Evolutionary conservation across 1,140 invertebrate genomes (phyloP).

Genomic region (Drosophila prosaltans): DNA sequence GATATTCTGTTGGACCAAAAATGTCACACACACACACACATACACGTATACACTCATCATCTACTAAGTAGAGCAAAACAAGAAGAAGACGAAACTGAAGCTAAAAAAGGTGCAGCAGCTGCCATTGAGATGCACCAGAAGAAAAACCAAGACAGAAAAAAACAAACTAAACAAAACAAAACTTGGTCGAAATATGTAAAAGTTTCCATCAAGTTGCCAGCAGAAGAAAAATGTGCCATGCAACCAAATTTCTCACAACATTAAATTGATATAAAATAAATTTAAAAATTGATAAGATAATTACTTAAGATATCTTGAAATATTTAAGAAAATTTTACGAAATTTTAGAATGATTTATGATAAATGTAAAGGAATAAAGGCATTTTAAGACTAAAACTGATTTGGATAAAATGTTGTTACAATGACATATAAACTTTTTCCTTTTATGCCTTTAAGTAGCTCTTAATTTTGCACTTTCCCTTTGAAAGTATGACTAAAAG

Average conservation of each 20-base stretch:
- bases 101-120: conserved; percentile 1
- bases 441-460: no score
- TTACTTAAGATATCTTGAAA: background rate
- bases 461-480: no score
- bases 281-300: background rate
- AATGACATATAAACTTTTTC: no score
- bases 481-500: no score
- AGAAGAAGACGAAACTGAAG: conserved; percentile 1
- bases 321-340: background rate
- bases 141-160: background rate
- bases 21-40: conserved; percentile 5
- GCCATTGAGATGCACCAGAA: background rate
- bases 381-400: no score
- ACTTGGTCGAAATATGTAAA: no score
- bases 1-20: conserved; percentile 2
- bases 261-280: background rate
- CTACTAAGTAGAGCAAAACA: conserved; percentile 1
- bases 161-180: background rate
- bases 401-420: no score
- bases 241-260: background rate
- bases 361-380: no score
- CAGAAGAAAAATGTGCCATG: background rate
- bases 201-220: conserved; percentile 4
- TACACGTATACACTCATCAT: background rate
- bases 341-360: no score